A percentile compares a stretch with the other conserved stretches of the same genome.
Conservation (phyloP, 2,113 vertebrate species). For the Poeciliopsis turrubarensis region DNA sequence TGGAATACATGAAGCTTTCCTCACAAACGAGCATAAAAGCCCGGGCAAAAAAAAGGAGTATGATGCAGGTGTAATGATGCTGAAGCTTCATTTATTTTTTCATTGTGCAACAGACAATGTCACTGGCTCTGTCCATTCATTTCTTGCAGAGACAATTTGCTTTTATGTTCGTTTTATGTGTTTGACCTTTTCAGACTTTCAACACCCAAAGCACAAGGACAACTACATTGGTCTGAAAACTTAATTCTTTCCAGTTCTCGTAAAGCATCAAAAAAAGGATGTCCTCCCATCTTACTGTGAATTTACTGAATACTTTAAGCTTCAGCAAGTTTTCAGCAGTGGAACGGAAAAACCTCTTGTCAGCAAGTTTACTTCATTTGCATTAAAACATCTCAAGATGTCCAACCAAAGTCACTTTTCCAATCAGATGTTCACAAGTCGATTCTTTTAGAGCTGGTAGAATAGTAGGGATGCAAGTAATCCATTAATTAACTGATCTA, state of each 20-base stretch:
- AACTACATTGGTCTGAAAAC: slow-evolving; percentile 8
- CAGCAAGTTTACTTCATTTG: slow-evolving; percentile 55
- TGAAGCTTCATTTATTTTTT: slow-evolving; percentile 41
- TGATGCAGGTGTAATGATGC: slow-evolving; percentile 38
- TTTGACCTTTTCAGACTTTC: slow-evolving; percentile 44
- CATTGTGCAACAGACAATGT: slow-evolving; percentile 28
- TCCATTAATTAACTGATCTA: too few species aligned
- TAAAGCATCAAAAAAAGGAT: slow-evolving; percentile 31
- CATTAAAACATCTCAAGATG: slow-evolving; percentile 39
- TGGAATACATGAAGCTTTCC: slow-evolving; percentile 15
- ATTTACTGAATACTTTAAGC: slow-evolving; percentile 43
- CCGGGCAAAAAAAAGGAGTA: slow-evolving; percentile 21
- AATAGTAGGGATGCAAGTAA: too few species aligned
- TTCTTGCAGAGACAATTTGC: slow-evolving; percentile 33
- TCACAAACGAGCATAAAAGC: slow-evolving; percentile 20
- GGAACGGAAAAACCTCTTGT: slow-evolving; percentile 28
- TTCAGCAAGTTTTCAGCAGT: slow-evolving; percentile 31
- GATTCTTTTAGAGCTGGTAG: too few species aligned
- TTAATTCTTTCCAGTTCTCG: slow-evolving; percentile 3
- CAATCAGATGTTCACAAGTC: not conserved
- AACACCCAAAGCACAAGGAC: slow-evolving; percentile 34
- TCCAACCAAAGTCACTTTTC: slow-evolving; percentile 24
- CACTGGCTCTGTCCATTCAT: slow-evolving; percentile 28
- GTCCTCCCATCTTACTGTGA: slow-evolving; percentile 10
- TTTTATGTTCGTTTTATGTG: slow-evolving; percentile 35